Evolutionary conservation across 2,888 invertebrate species (phyloP).

Genomic region (Stramonita haemastoma): DNA sequence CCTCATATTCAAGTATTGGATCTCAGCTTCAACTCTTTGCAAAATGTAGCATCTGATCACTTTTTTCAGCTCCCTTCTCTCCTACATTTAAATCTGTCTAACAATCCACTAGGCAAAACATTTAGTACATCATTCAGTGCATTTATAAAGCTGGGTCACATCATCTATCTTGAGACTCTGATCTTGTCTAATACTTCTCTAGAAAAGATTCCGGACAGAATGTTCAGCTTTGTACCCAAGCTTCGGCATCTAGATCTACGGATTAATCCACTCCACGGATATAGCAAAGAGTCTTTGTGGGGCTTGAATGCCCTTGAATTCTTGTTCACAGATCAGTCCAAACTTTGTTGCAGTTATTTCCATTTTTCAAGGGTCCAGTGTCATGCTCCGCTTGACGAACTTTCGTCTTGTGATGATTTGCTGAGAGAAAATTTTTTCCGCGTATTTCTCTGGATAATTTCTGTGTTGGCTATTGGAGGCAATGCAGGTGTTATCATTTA

Average conservation of each 20-base stretch:
- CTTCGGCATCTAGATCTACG: slow-evolving; percentile 18
- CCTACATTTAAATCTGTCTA: slow-evolving; percentile 22
- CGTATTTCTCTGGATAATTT: slow-evolving; percentile 36
- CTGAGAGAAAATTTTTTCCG: slow-evolving; percentile 32
- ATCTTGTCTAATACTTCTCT: neutral
- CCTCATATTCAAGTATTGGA: slow-evolving; percentile 37
- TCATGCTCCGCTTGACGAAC: slow-evolving; percentile 40
- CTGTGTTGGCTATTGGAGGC: slow-evolving; percentile 29
- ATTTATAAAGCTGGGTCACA: neutral
- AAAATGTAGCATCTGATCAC: neutral
- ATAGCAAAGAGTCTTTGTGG: neutral
- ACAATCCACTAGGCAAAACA: slow-evolving; percentile 17
- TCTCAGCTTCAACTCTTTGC: slow-evolving; percentile 39
- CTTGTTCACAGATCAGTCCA: slow-evolving; percentile 34
- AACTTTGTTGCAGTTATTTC: slow-evolving; percentile 40
- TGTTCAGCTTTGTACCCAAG: neutral
- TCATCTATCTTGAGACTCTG: neutral
- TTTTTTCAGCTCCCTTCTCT: slow-evolving; percentile 36
- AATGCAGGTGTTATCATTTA: slow-evolving; percentile 38
- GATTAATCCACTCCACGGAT: neutral
- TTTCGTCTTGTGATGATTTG: slow-evolving; percentile 42
- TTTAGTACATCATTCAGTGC: neutral
- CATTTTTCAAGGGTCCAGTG: slow-evolving; percentile 5
- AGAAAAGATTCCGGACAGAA: neutral
- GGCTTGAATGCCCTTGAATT: neutral